Base-by-base conservation (phyloP, 1,140 invertebrate species). In the Formica selysi region DNA sequence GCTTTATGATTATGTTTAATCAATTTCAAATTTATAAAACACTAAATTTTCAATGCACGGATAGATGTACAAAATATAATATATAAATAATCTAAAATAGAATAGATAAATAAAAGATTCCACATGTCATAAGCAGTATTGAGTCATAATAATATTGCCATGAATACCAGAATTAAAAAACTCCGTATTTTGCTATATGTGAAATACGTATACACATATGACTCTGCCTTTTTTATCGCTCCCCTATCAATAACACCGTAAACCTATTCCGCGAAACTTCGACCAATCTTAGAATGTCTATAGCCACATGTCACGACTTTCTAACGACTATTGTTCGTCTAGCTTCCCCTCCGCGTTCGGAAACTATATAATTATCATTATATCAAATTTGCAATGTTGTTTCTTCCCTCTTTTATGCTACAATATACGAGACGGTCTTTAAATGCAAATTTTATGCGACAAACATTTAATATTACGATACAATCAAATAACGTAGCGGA, bases 281-380 rank as follows among this genome's bases (percentile, higher is more conserved):
- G 7, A 22, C 11, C 16, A 61, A 76, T 36, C 32, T 76, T 16
- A 41, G 73, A 61, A 78, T 22, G 41, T 78, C 59, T 78, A 78
- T 78, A 78, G 41, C 10, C 6, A 13, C 19, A 32, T 10, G 38
- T n/a, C 22, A 38, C 11, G 32, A 57, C 19, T 68, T 57, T 70
- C 32, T 19, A 51, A 2, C 0, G 5, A 10, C 13, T 29, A 38
- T 38, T 79, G 19, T 13, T 78, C 11, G 29, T 32, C 19, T 70
- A 38, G 29, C 7, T 70, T 80, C 36, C 65, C 65, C 64, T 61
- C 26, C 29, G 22, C 16, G 13, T 36, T 54, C 26, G 10, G 11
- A 19, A 57, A 5, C 32, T 70, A 70, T 67, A 29, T 57, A 80
- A 70, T 68, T 80, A 80, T 80, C 22, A 8, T 38, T 29, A 57